Conservation (phyloP, 53 echinoderm and acorn worm genomes). For the Stichopus horrens region DNA sequence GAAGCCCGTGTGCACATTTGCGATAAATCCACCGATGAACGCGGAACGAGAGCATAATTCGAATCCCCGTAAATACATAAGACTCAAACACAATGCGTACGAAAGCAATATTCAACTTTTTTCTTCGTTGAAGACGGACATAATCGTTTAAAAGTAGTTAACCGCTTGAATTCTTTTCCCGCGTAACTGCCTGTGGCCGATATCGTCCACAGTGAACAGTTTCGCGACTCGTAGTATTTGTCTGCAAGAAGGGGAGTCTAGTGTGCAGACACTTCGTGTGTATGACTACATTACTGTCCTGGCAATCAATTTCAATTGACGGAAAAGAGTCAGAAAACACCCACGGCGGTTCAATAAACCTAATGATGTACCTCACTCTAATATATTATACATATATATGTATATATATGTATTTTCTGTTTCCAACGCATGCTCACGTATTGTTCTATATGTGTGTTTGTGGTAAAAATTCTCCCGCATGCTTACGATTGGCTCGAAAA, state of each 20-base stretch:
- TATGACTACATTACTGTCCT: slow-evolving; percentile 3
- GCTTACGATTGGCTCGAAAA: too few species aligned
- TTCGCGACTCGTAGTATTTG: background rate
- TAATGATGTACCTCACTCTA: slow-evolving; percentile 6
- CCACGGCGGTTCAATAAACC: slow-evolving; percentile 10
- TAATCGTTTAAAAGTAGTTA: background rate
- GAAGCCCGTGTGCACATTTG: background rate
- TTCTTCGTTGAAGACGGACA: background rate
- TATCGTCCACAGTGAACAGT: background rate
- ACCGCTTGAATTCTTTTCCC: background rate
- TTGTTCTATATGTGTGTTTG: background rate
- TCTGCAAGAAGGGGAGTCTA: background rate
- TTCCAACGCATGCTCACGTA: background rate
- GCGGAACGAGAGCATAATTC: background rate
- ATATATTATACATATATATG: background rate
- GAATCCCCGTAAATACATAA: too few species aligned
- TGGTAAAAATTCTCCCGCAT: too few species aligned
- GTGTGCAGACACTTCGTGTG: slow-evolving; percentile 2
- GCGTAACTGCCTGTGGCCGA: background rate
- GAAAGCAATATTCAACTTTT: too few species aligned
- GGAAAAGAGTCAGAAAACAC: background rate
- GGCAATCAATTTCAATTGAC: slow-evolving; percentile 18
- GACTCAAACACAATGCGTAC: too few species aligned
- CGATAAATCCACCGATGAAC: background rate
- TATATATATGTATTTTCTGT: background rate